phyloP scores from a whole-genome alignment of 2,888 invertebrate genomes.

The Eupithecia subumbrata region DNA sequence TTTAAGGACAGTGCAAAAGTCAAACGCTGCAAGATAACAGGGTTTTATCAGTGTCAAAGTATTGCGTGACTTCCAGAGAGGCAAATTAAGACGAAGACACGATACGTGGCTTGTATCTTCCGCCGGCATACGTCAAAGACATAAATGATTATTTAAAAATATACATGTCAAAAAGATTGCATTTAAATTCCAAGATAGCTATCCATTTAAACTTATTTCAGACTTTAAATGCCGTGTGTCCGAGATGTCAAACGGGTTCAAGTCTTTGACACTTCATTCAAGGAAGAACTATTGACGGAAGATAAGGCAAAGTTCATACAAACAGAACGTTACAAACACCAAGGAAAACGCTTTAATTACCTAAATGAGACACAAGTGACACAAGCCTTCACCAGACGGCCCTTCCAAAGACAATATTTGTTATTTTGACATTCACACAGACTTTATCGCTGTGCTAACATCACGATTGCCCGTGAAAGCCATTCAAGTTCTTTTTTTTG shows the following conservation, averaged over 20 bases:
- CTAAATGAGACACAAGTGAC: slow-evolving; percentile 59
- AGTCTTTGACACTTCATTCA: slow-evolving; percentile 25
- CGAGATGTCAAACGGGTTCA: slow-evolving; percentile 8
- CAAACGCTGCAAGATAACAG: slow-evolving; percentile 51
- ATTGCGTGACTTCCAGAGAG: slow-evolving; percentile 35
- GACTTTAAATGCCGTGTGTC: background rate
- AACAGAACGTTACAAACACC: slow-evolving; percentile 40
- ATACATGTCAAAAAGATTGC: slow-evolving; percentile 5
- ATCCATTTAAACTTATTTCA: slow-evolving; percentile 1
- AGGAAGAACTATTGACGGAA: slow-evolving; percentile 36
- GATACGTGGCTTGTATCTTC: slow-evolving; percentile 19
- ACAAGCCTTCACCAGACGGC: slow-evolving; percentile 50
- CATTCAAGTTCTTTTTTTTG: slow-evolving; percentile 75
- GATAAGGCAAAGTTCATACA: slow-evolving; percentile 39
- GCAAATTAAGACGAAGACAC: slow-evolving; percentile 32
- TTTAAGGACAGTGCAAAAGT: slow-evolving; percentile 54
- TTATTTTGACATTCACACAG: slow-evolving; percentile 84
- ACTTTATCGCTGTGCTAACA: slow-evolving; percentile 79
- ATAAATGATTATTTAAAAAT: slow-evolving; percentile 13
- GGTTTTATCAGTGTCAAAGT: slow-evolving; percentile 41
- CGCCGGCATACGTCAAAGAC: slow-evolving; percentile 28
- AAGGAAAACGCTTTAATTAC: slow-evolving; percentile 63
- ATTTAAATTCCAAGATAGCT: background rate
- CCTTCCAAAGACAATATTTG: slow-evolving; percentile 75
- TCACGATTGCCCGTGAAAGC: slow-evolving; percentile 80